A percentile compares a stretch with the other conserved stretches of the same genome.
These are phyloP conservation scores for Mormyrus lacerda DNA, from an alignment of 2,113 vertebrate species.

Conservation along the genomic window DNA sequence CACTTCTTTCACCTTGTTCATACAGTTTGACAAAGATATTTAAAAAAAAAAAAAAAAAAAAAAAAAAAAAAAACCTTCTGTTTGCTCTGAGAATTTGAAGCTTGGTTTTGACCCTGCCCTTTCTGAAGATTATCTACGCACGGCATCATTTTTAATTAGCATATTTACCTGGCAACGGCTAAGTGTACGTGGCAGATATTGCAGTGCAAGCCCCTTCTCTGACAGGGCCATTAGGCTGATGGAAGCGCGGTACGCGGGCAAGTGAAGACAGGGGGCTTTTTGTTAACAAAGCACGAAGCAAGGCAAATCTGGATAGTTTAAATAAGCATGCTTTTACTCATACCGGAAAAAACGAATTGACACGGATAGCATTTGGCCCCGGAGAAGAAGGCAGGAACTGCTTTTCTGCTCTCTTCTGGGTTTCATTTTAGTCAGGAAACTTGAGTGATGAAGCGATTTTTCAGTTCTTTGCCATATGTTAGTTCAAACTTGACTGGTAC, in stretches of 20 bases:
- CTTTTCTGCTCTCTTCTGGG: neutral
- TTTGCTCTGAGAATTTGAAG: neutral
- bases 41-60: neutral
- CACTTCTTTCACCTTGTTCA: neutral
- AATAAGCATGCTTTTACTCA: conserved; percentile 4
- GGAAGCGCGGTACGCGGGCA: neutral
- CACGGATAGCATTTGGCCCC: neutral
- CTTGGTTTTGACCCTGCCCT: neutral
- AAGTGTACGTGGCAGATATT: neutral
- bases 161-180: neutral
- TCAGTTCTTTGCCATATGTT: neutral
- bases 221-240: neutral
- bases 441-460: neutral
- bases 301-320: neutral
- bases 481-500: neutral
- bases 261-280: neutral
- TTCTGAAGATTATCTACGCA: neutral
- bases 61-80: neutral
- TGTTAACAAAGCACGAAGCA: conserved; percentile 9
- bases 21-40: neutral
- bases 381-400: neutral
- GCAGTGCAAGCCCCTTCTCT: neutral
- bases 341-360: neutral
- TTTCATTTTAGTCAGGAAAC: conserved; percentile 1
- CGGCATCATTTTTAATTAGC: neutral